Base-by-base conservation (phyloP, 1,140 invertebrate species). In the Pseudomyrmex dendroicus region DNA sequence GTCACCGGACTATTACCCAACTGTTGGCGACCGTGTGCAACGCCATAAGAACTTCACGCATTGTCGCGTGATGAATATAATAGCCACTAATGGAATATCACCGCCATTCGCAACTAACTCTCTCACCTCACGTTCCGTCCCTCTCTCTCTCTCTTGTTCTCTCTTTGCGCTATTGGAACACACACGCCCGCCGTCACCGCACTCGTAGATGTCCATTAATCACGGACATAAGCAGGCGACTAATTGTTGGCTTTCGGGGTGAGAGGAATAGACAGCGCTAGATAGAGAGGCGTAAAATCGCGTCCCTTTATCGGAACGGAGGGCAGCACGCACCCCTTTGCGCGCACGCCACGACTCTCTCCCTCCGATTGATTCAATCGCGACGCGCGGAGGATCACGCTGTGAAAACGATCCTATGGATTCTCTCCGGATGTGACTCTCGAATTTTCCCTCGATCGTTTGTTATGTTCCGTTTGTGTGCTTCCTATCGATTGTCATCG, bases 191-290 rank as follows among this genome's bases (percentile, higher is more conserved):
- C 20, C 66, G 76, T 48, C 76, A 20, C 83, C 90, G 91, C 90
- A 92, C 91, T 91, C 91, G 84, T 89, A 87, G 70, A 86, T 90
- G 66, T 89, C 88, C 89, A 92, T 93, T 91, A 93, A 93, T 93
- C 92, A 92, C 83, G 83, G 85, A 89, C 68, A 92, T 91, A 92
- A 93, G 90, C 92, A 88, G 90, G 83, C 89, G 90, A 91, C 92
- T 93, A 93, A 92, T 92, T 93, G 92, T 93, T 89, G 90, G 91
- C 84, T 90, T 92, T 89, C 87, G 70, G 74, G 54, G 84, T 76
- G 74, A 89, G 78, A 88, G 74, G 86, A 64, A 85, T 17, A 78
- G 73, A 88, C 83, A 78, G 73, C 61, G 73, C 62, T 73, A 73
- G 89, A 89, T 89, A 91, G 89, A 92, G 80, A 89, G 90, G 91